Evolutionary conservation across 2,888 invertebrate genomes (phyloP), one percentile per base, ranked within the genome.

Genomic region (Phymatocera aterrima): DNA sequence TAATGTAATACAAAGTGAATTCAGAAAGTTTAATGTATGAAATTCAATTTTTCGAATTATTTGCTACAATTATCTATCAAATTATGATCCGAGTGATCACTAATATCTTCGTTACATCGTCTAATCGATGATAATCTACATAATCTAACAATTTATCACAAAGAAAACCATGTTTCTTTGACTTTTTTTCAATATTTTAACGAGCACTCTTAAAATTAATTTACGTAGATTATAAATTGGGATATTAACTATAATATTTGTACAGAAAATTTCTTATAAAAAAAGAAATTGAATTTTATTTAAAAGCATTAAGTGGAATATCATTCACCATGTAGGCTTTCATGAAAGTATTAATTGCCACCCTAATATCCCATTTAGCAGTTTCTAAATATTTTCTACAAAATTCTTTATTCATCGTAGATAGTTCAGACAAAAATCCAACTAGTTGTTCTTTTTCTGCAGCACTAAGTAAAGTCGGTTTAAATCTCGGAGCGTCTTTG

Each of bases 381-480:
- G 85, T 81, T 8, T 86, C 85, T 37, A 90, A 84, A 83, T 83
- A 88, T 43, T 84, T 82, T 5, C 82, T 81, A 64, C 86, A 87
- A 82, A 79, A 88, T 18, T 80, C 79, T 40, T 79, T 77, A 78
- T 89, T 90, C 89, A 90, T 89, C 6, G 87, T 87, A 2, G 89
- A 88, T 1, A 90, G 78, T 74, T 88, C 88, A 15, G 84, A 82
- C 18, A 90, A 72, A 81, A 89, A 87, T 77, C 80, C 81, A 15
- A 90, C 74, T 2, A 90, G 74, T 65, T 90, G 88, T 60, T 88
- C 83, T 74, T 87, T 90, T 77, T 90, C 90, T 0, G 87, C 84
- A 2, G 61, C 18, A 77, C 89, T 89, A 18, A 90, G 84, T 15
- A 85, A 81, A 15, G 83, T 86, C 5, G 90, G 87, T 28, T 80